Evolutionary conservation across 1,140 invertebrate species (phyloP).

Genomic region (Aphelinus atriplicis): DNA sequence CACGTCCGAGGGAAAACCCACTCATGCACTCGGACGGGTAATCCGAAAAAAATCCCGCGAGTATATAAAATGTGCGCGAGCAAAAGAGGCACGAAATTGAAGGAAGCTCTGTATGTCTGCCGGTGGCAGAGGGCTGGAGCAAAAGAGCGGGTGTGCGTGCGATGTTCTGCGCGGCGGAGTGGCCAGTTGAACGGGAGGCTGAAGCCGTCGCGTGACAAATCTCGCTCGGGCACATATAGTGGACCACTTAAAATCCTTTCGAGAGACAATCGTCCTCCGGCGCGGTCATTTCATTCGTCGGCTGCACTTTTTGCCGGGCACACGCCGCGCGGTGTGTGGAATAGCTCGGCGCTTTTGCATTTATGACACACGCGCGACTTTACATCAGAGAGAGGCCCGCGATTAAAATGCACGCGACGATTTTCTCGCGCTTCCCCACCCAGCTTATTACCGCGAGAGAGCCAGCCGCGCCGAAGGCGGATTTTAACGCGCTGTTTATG

Average conservation of each 20-base stretch:
- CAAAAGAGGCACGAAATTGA: neutral
- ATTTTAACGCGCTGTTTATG: no score
- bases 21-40: neutral
- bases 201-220: conserved; percentile 24
- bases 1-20: neutral
- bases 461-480: no score
- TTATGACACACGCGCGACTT: neutral
- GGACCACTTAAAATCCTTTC: conserved; percentile 36
- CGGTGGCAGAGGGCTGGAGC: neutral
- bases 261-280: neutral
- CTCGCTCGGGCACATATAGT: conserved; percentile 18
- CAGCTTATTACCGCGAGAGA: no score
- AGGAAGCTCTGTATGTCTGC: neutral
- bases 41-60: neutral
- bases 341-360: conserved; percentile 6
- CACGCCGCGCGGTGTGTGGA: conserved; percentile 16
- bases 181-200: neutral
- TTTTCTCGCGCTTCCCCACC: no score
- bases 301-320: neutral
- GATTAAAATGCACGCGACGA: no score
- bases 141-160: neutral
- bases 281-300: conserved; percentile 22
- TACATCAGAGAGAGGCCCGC: no score
- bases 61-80: neutral
- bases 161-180: neutral